phyloP scores from a whole-genome alignment of 2,113 vertebrate genomes.

The Taurulus bubalis region DNA sequence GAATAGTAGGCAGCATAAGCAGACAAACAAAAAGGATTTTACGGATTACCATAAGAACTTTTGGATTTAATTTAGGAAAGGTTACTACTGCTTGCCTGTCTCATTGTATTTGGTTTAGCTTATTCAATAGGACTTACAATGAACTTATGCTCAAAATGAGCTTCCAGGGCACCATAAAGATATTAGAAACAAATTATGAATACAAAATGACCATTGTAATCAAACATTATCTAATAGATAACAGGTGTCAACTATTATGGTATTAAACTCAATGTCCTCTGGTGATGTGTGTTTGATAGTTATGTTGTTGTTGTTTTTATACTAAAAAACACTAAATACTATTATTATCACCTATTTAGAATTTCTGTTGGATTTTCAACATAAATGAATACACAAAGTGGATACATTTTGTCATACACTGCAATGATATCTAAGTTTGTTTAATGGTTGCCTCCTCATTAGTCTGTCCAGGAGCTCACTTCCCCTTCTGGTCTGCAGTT shows the following conservation, averaged over 20 bases:
- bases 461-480: constrained; percentile 38
- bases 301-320: not conserved
- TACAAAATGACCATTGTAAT: constrained; percentile 4
- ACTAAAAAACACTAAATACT: not conserved
- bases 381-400: not conserved
- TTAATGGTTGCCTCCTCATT: constrained; percentile 27
- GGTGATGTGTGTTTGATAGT: not conserved
- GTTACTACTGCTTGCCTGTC: not conserved
- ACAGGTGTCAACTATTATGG: not conserved
- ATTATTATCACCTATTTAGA: not conserved
- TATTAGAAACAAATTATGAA: not conserved
- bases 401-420: not conserved
- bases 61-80: constrained; percentile 13
- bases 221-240: not conserved
- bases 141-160: not conserved
- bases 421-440: not conserved
- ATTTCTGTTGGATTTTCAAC: not conserved
- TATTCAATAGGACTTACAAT: constrained; percentile 1
- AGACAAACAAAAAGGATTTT: not conserved
- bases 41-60: not conserved
- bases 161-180: not conserved
- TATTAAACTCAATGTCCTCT: not conserved
- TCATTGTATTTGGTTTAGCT: constrained; percentile 10
- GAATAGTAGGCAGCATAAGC: constrained; percentile 3
- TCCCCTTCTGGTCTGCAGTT: constrained; percentile 19